Evolutionary conservation across 2,113 vertebrate species (phyloP).

Genomic region (Boulengeromyrus knoepffleri): DNA sequence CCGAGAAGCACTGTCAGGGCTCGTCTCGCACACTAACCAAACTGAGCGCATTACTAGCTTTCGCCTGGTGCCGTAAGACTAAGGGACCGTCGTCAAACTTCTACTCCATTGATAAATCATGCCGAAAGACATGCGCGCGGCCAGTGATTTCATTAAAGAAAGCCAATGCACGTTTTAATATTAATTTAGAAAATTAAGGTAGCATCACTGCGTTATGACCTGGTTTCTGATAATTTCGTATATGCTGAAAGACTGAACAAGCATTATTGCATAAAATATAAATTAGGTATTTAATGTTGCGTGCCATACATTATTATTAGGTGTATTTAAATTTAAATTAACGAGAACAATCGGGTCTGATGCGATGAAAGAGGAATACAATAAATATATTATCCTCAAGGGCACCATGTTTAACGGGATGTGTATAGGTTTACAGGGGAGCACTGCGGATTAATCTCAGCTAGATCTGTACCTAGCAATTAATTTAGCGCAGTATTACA

Average conservation of each 20-base stretch:
- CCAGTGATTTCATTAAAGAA: background rate
- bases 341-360: background rate
- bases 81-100: constrained; percentile 35
- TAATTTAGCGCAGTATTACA: background rate
- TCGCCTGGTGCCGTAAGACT: constrained; percentile 17
- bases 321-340: background rate
- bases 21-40: background rate
- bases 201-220: background rate
- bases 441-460: background rate
- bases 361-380: background rate
- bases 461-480: background rate
- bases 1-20: constrained; percentile 15
- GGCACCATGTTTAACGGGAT: background rate
- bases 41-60: constrained; percentile 12
- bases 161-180: background rate
- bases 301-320: background rate
- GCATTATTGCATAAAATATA: background rate
- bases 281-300: background rate
- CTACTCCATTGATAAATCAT: background rate
- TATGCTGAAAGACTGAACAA: background rate
- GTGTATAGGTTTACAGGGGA: background rate
- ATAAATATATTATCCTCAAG: background rate
- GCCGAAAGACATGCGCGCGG: background rate
- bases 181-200: background rate
- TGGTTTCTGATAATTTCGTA: background rate